Conservation (phyloP, 2,797 vertebrate species). For the Oreonectes daqikongensis region DNA sequence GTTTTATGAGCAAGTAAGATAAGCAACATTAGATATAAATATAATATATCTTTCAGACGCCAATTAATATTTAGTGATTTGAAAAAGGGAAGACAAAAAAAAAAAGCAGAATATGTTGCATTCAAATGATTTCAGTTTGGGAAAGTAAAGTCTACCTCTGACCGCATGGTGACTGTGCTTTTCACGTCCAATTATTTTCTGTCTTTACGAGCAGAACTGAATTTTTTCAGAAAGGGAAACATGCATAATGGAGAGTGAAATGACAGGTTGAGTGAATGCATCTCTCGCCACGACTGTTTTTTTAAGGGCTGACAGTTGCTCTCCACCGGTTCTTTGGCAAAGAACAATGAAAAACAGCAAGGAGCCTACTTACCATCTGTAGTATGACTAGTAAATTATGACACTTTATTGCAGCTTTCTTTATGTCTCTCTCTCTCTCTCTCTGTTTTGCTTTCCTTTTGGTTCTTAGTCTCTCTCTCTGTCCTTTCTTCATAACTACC, state of each 20-base stretch:
- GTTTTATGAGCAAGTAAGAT: too few relatives aligned
- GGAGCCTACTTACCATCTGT: conserved; percentile 53
- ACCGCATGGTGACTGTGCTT: conserved; percentile 19
- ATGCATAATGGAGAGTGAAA: conserved; percentile 43
- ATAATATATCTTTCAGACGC: too few relatives aligned
- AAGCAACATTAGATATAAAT: too few relatives aligned
- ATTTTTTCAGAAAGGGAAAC: conserved; percentile 21
- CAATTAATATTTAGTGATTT: too few relatives aligned
- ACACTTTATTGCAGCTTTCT: conserved; percentile 52
- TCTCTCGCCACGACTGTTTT: conserved; percentile 41
- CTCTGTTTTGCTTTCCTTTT: background rate
- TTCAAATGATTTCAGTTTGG: conserved; percentile 33
- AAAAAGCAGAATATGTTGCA: conserved; percentile 31
- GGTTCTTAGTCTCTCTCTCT: background rate
- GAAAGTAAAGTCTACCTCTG: conserved; percentile 35
- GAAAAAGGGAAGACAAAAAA: background rate
- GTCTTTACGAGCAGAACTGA: conserved; percentile 22
- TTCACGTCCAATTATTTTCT: conserved; percentile 58
- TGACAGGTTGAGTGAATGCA: conserved; percentile 45
- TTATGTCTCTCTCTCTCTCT: conserved; percentile 8
- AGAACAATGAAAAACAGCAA: conserved; percentile 55
- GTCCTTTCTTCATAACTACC: background rate
- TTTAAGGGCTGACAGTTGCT: conserved; percentile 50
- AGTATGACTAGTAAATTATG: conserved; percentile 54
- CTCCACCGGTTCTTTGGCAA: conserved; percentile 41